Conservation (phyloP, 1,140 invertebrate species). For the Bilobella aurantiaca region DNA sequence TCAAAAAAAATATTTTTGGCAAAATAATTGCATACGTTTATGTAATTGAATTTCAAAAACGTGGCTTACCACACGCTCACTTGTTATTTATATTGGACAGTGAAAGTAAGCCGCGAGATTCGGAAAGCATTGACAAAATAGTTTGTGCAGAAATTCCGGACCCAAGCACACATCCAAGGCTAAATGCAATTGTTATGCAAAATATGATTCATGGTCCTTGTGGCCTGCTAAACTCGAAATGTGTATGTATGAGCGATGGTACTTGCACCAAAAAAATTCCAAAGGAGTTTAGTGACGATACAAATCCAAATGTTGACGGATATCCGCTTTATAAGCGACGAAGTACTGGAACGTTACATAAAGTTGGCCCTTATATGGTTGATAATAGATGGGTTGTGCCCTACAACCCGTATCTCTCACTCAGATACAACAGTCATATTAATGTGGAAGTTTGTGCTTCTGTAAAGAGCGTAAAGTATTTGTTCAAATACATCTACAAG, state of each 20-base stretch:
- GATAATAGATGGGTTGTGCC: constrained; percentile 47
- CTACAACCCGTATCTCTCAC: constrained; percentile 44
- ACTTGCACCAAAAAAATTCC: constrained; percentile 22
- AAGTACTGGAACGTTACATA: neutral
- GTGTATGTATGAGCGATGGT: constrained; percentile 35
- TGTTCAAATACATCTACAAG: constrained; percentile 12
- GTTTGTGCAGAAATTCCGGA: constrained; percentile 34
- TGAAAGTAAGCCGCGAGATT: constrained; percentile 23
- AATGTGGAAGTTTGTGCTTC: constrained; percentile 46
- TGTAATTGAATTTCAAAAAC: constrained; percentile 34
- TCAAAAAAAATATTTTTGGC: constrained; percentile 39
- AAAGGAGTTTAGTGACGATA: constrained; percentile 12
- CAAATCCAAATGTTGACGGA: constrained; percentile 10
- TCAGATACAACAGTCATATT: constrained; percentile 44
- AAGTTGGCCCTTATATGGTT: constrained; percentile 23
- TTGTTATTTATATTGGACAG: constrained; percentile 31
- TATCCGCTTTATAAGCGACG: constrained; percentile 15
- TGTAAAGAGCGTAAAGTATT: constrained; percentile 44
- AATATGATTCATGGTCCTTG: constrained; percentile 35
- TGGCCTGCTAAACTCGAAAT: constrained; percentile 25
- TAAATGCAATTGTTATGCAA: constrained; percentile 16
- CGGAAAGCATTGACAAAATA: constrained; percentile 31
- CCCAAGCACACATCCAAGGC: constrained; percentile 23
- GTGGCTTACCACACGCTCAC: constrained; percentile 18
- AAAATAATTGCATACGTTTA: constrained; percentile 38